Conservation (phyloP, 2,888 invertebrate species). For the Dendrolimus pini region DNA sequence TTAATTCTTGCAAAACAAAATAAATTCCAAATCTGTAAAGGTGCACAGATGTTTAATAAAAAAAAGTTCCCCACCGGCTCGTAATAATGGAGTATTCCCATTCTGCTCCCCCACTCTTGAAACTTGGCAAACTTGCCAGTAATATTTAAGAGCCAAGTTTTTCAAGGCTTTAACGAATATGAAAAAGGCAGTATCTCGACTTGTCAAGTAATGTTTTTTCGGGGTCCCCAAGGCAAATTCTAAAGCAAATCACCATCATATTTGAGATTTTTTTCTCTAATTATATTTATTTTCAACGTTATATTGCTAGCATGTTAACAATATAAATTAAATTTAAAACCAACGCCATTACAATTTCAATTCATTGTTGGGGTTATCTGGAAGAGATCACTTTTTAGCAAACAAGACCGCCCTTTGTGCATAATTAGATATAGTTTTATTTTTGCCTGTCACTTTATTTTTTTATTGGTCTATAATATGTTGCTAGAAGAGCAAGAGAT, state of each 20-base stretch:
- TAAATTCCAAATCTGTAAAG: not conserved
- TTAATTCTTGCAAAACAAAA: not conserved
- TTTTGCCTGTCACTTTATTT: no score
- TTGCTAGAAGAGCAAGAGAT: no score
- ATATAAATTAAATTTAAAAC: no score
- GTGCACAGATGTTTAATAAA: not conserved
- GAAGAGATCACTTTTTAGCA: no score
- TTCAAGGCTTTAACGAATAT: constrained; percentile 20
- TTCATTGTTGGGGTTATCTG: no score
- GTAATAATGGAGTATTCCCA: not conserved
- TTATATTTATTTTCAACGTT: no score
- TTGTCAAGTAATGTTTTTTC: constrained; percentile 17
- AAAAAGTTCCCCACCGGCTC: not conserved
- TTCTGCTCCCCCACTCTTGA: not conserved
- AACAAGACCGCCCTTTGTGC: no score
- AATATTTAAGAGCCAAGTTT: constrained; percentile 49
- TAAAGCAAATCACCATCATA: not conserved
- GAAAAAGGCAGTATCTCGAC: constrained; percentile 23
- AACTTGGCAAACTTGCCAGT: constrained; percentile 15
- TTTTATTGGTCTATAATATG: no score
- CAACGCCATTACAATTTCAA: no score
- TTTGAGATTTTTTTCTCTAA: not conserved
- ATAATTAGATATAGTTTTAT: no score
- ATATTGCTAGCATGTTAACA: no score
- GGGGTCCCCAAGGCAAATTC: not conserved